Percentiles rank a stretch among this genome's conserved stretches.
Evolutionary conservation across 2,797 vertebrate species (phyloP).

Genomic region (Cyprinella venusta): DNA sequence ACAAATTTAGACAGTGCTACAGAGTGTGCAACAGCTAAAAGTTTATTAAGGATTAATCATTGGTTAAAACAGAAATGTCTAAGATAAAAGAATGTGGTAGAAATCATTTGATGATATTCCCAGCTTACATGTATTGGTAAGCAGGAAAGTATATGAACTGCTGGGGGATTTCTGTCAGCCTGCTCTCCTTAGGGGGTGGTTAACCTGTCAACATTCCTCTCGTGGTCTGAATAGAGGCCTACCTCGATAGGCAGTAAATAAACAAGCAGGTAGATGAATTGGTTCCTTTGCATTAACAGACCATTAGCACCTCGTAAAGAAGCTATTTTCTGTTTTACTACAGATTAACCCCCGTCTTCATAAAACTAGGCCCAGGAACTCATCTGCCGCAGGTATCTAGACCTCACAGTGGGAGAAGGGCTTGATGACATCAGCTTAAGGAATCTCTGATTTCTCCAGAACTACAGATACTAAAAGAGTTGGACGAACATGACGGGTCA

Average conservation of each 20-base stretch:
- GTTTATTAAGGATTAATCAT: constrained; percentile 6
- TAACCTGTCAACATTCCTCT: constrained; percentile 49
- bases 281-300: constrained; percentile 78
- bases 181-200: constrained; percentile 47
- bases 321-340: constrained; percentile 70
- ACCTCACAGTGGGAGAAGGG: constrained; percentile 1
- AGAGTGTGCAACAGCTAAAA: not conserved
- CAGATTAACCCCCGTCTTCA: constrained; percentile 68
- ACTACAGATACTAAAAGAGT: constrained; percentile 24
- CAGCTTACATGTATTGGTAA: constrained; percentile 10
- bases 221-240: constrained; percentile 56
- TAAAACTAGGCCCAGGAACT: constrained; percentile 63
- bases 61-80: not conserved
- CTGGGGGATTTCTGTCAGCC: constrained; percentile 42
- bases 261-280: constrained; percentile 71
- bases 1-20: not conserved
- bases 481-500: constrained; percentile 12
- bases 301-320: constrained; percentile 78
- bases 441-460: constrained; percentile 10
- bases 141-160: constrained; percentile 43
- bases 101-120: constrained; percentile 20
- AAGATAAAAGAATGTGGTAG: not conserved
- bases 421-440: constrained; percentile 10
- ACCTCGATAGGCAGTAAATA: constrained; percentile 70
- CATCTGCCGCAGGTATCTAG: constrained; percentile 55